Conservation (phyloP, 2,888 invertebrate species). For the Meandrusa payeni region DNA sequence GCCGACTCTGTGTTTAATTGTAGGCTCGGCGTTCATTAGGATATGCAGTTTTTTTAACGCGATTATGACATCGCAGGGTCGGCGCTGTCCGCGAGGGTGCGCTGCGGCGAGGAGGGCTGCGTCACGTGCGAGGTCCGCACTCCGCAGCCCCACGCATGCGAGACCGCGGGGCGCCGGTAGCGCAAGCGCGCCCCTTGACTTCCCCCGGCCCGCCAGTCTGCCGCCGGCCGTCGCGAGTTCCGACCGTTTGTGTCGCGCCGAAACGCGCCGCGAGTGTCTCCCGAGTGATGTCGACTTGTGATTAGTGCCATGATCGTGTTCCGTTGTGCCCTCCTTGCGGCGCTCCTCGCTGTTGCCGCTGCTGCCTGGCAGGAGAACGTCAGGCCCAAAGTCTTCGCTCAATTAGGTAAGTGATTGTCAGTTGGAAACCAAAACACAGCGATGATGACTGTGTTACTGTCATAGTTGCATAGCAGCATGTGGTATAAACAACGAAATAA, state of each 20-base stretch:
- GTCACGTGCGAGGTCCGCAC: constrained; percentile 79
- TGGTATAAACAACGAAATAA: neutral
- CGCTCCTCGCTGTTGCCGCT: constrained; percentile 78
- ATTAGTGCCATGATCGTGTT: constrained; percentile 78
- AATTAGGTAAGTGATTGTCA: constrained; percentile 87
- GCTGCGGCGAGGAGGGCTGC: constrained; percentile 76
- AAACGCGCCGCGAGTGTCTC: constrained; percentile 56
- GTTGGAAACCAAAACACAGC: constrained; percentile 24
- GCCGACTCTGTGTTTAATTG: constrained; percentile 63
- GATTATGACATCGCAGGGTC: constrained; percentile 76
- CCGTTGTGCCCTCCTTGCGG: constrained; percentile 74
- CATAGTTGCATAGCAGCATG: constrained; percentile 44
- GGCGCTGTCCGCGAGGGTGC: constrained; percentile 55
- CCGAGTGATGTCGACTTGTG: constrained; percentile 77
- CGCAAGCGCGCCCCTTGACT: constrained; percentile 52
- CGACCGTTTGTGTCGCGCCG: constrained; percentile 73
- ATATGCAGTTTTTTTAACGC: constrained; percentile 76
- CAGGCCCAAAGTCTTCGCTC: constrained; percentile 95
- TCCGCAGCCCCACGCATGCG: constrained; percentile 80
- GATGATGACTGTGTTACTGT: constrained; percentile 48
- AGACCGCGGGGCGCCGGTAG: constrained; percentile 74
- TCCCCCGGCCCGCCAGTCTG: constrained; percentile 71
- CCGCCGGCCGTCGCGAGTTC: constrained; percentile 77
- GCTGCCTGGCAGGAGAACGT: constrained; percentile 95
- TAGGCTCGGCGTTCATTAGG: constrained; percentile 75